These are phyloP conservation scores for Idaea straminata DNA, from an alignment of 2,888 invertebrate species.

Conservation along the genomic window DNA sequence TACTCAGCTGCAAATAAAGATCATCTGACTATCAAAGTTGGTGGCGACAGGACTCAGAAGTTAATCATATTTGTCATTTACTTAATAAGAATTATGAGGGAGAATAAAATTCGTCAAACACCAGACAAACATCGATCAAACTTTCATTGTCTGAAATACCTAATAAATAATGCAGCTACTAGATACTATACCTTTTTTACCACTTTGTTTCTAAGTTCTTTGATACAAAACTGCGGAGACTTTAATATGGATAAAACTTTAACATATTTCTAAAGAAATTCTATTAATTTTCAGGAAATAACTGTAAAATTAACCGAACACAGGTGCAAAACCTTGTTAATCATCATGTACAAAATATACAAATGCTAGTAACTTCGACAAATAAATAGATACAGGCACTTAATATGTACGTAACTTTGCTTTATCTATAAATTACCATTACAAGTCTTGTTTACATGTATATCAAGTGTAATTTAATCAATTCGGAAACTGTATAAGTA, in stretches of 20 bases:
- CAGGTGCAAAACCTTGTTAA: not conserved
- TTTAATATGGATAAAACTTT: not conserved
- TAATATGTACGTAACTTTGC: slow-evolving; percentile 64
- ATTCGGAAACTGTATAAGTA: slow-evolving; percentile 3
- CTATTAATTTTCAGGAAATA: not conserved
- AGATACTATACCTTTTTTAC: too few relatives aligned
- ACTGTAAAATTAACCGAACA: not conserved
- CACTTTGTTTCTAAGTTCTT: not conserved
- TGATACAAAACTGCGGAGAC: not conserved
- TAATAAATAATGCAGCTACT: not conserved
- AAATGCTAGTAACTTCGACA: not conserved
- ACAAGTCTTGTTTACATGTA: slow-evolving; percentile 1
- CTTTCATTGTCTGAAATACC: not conserved
- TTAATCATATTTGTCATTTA: slow-evolving; percentile 42
- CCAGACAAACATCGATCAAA: too few relatives aligned
- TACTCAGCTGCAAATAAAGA: slow-evolving; percentile 57
- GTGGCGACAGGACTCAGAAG: slow-evolving; percentile 29
- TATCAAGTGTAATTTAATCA: not conserved
- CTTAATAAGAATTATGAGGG: slow-evolving; percentile 29
- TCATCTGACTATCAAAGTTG: slow-evolving; percentile 63
- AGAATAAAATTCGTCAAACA: not conserved
- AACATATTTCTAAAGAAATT: not conserved
- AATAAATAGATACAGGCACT: slow-evolving; percentile 19
- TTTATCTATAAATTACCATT: slow-evolving; percentile 60
- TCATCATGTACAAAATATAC: not conserved